Percentiles rank a stretch among this genome's conserved stretches.
These are phyloP conservation scores for Pseudopipra pipra DNA, from an alignment of 2,113 vertebrate species.

Conservation along the genomic window DNA sequence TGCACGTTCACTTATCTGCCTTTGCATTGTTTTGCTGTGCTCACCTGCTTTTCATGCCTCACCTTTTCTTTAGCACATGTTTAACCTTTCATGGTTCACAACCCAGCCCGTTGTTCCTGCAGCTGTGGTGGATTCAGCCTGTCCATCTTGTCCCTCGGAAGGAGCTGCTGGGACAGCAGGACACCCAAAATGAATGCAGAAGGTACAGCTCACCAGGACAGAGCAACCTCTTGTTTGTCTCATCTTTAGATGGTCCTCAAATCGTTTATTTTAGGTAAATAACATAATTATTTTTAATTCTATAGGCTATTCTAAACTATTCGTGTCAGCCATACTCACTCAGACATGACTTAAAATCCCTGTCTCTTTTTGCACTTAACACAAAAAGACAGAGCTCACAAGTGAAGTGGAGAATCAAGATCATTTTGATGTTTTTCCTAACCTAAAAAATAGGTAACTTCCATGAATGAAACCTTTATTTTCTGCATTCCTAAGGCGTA, in stretches of 20 bases:
- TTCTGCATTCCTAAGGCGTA: not conserved
- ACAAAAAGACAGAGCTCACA: not conserved
- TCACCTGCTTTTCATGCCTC: not conserved
- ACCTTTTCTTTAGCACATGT: rapidly evolving
- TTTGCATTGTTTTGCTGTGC: not conserved
- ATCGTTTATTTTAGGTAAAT: not conserved
- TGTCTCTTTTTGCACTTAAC: slow-evolving; percentile 1
- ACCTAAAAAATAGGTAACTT: not conserved
- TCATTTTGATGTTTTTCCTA: not conserved
- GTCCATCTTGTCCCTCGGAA: not conserved
- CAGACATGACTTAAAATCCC: not conserved
- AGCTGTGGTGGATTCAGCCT: not conserved
- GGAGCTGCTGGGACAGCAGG: not conserved
- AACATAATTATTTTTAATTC: not conserved
- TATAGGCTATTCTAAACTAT: not conserved
- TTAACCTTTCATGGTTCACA: not conserved
- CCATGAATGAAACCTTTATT: not conserved
- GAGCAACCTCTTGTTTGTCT: not conserved
- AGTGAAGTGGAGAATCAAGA: not conserved
- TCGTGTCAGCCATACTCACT: not conserved
- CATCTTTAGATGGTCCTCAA: not conserved
- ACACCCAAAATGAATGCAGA: not conserved
- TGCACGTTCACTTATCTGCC: not conserved
- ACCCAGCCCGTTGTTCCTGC: not conserved
- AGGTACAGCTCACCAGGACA: not conserved